These are phyloP conservation scores for Acanthaster planci DNA, from an alignment of 35 echinoderm and acorn worm species.

Conservation along the genomic window DNA sequence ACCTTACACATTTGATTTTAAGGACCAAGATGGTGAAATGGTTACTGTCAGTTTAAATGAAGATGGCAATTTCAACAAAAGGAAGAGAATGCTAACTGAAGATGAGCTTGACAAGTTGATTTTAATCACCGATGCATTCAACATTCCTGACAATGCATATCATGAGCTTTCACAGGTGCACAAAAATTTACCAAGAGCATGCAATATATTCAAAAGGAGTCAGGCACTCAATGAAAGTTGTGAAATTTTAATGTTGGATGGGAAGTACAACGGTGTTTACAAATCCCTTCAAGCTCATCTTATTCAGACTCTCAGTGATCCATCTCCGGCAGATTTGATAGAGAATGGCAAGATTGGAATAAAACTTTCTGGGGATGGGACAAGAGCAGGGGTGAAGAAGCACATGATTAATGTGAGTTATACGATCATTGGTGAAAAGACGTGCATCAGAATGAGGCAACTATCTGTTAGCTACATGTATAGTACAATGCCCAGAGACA, in stretches of 20 bases:
- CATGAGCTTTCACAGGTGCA: constrained; percentile 57
- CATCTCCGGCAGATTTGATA: constrained; percentile 36
- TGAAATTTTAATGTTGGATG: constrained; percentile 19
- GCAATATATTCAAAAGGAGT: constrained; percentile 4
- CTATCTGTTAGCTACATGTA: constrained; percentile 63
- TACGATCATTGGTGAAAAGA: constrained; percentile 54
- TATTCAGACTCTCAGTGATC: constrained; percentile 32
- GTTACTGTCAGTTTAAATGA: constrained; percentile 19
- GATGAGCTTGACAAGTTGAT: constrained; percentile 43
- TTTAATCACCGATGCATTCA: constrained; percentile 47
- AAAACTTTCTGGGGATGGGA: constrained; percentile 58
- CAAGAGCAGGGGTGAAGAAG: constrained; percentile 46
- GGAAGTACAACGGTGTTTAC: constrained; percentile 51
- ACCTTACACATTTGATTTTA: too few species aligned
- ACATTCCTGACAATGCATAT: constrained; percentile 34
- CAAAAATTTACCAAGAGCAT: constrained; percentile 8
- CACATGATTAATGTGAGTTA: constrained; percentile 49
- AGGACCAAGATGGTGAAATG: constrained; percentile 40
- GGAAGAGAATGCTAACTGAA: not conserved
- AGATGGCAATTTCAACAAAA: not conserved
- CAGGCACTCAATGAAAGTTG: not conserved
- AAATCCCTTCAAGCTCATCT: constrained; percentile 36
- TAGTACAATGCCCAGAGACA: constrained; percentile 62
- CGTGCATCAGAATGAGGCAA: constrained; percentile 57
- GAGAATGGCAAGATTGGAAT: constrained; percentile 48